Conservation (phyloP, 2,888 invertebrate species). For the Nymphalis urticae region DNA sequence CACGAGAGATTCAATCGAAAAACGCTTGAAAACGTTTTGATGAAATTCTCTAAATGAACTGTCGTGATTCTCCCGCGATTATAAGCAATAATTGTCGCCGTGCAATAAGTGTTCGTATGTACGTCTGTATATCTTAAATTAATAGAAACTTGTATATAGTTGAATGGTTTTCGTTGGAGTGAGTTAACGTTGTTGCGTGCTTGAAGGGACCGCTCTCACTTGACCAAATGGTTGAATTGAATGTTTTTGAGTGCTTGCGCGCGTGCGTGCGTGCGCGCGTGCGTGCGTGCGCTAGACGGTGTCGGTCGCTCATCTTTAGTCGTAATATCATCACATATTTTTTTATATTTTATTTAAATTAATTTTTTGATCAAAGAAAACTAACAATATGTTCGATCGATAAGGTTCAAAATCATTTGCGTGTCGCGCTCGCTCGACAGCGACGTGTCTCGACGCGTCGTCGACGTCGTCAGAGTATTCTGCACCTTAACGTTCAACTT, state of each 20-base stretch:
- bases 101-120: conserved; percentile 23
- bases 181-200: conserved; percentile 3
- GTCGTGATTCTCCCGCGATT: conserved; percentile 4
- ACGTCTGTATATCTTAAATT: background rate
- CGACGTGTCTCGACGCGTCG: no score
- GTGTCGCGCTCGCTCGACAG: no score
- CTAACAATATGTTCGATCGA: background rate
- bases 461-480: no score
- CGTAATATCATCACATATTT: background rate
- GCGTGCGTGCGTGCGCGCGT: no score
- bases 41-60: background rate
- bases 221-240: background rate
- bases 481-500: background rate
- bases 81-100: conserved; percentile 28
- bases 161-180: background rate
- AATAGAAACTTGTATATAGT: conserved; percentile 17
- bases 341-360: no score
- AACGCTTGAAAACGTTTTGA: background rate
- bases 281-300: background rate
- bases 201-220: conserved; percentile 13
- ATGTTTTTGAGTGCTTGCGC: no score
- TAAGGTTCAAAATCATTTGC: no score
- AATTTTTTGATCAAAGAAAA: background rate
- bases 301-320: conserved; percentile 8
- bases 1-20: background rate